phyloP scores from a whole-genome alignment of 2,888 invertebrate genomes.

The Cataglyphis livida region DNA sequence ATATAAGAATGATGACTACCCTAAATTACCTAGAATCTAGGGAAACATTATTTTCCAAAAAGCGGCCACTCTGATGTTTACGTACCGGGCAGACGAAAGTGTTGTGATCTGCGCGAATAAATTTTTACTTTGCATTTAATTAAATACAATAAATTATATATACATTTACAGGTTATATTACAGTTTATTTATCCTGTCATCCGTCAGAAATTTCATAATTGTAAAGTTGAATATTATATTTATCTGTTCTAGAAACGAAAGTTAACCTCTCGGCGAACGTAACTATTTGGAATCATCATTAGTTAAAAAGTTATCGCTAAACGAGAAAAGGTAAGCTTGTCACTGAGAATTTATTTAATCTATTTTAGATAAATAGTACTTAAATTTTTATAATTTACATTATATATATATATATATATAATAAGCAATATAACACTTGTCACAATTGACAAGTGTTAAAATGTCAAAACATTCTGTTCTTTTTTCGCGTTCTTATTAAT shows the following conservation, averaged over 20 bases:
- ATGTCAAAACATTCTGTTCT: background rate
- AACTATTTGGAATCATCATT: background rate
- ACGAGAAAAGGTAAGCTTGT: slow-evolving; percentile 15
- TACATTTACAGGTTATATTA: background rate
- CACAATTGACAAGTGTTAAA: background rate
- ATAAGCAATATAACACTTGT: no score
- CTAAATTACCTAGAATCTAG: background rate
- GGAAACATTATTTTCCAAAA: background rate
- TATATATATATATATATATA: background rate
- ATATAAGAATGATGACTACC: background rate
- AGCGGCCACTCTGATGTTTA: slow-evolving; percentile 5
- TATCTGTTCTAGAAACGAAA: background rate
- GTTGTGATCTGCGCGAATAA: background rate
- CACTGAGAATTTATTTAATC: background rate
- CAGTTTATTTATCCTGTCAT: no score
- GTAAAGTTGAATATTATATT: background rate
- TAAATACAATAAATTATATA: background rate
- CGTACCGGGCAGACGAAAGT: background rate
- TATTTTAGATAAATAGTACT: background rate
- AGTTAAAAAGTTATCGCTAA: slow-evolving; percentile 5
- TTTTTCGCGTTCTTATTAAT: background rate
- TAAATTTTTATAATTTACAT: background rate
- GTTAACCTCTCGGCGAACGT: slow-evolving; percentile 18
- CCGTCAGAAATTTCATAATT: background rate
- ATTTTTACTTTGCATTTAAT: background rate